A percentile compares a stretch with the other conserved stretches of the same genome.
Conservation (phyloP, 2,113 vertebrate genomes). For the Melierax canorus region DNA sequence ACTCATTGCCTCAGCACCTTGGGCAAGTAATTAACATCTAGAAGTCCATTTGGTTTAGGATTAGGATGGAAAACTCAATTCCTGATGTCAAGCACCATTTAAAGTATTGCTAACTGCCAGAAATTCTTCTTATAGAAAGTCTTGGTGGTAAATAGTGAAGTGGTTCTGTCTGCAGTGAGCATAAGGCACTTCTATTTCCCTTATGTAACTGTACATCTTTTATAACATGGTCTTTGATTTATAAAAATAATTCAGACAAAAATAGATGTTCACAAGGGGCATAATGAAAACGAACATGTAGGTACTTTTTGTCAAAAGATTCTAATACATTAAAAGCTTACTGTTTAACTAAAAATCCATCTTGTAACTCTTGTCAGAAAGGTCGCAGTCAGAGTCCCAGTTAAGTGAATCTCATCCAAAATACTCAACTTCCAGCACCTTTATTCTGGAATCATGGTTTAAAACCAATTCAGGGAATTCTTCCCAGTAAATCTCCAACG, state of each 20-base stretch:
- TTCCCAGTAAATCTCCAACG: not conserved
- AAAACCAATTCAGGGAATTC: not conserved
- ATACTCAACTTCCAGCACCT: not conserved
- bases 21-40: conserved; percentile 23
- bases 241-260: not conserved
- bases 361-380: not conserved
- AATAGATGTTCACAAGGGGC: not conserved
- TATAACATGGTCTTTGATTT: not conserved
- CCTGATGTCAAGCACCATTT: conserved; percentile 4
- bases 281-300: not conserved
- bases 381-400: not conserved
- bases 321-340: not conserved
- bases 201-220: not conserved
- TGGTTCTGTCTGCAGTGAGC: not conserved
- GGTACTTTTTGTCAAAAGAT: not conserved
- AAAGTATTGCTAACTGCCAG: not conserved
- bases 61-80: conserved; percentile 20
- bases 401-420: not conserved
- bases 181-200: not conserved
- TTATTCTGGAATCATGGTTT: not conserved
- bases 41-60: conserved; percentile 17
- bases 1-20: not conserved
- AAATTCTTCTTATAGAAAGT: not conserved
- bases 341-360: not conserved
- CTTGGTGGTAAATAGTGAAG: not conserved